Evolutionary conservation across 2,113 vertebrate genomes (phyloP).

Genomic region (Illadopsis cleaveri): DNA sequence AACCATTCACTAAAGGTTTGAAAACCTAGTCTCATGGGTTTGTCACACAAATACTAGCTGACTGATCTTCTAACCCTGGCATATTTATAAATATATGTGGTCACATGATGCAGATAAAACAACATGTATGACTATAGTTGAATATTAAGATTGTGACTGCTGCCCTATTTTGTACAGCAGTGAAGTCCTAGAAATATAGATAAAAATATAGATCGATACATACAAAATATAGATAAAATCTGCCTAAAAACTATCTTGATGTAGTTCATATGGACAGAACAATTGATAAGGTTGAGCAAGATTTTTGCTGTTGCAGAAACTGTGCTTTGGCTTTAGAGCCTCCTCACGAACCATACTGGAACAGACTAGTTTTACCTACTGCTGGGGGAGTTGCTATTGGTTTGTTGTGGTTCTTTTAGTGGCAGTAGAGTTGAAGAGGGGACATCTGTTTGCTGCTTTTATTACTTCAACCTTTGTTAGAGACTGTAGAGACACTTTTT

Average conservation of each 20-base stretch:
- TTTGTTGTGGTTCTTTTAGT: background rate
- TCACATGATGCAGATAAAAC: background rate
- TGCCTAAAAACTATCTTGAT: background rate
- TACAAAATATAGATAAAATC: background rate
- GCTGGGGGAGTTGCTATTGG: background rate
- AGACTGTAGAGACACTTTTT: background rate
- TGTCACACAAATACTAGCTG: background rate
- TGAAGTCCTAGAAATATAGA: background rate
- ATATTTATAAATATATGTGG: background rate
- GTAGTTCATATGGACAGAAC: background rate
- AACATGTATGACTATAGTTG: background rate
- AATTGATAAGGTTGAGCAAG: background rate
- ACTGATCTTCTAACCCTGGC: background rate
- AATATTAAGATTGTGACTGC: background rate
- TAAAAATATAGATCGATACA: too few relatives aligned
- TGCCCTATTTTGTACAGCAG: background rate
- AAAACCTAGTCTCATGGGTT: background rate
- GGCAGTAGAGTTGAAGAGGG: background rate
- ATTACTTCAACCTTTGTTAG: background rate
- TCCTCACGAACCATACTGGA: background rate
- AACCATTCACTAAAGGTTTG: background rate
- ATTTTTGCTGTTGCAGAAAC: background rate
- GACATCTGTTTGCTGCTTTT: background rate
- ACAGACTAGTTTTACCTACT: background rate
- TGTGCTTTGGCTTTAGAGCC: background rate